These are phyloP conservation scores for Digitonthophagus gazella DNA, from an alignment of 2,888 invertebrate species.

Conservation along the genomic window DNA sequence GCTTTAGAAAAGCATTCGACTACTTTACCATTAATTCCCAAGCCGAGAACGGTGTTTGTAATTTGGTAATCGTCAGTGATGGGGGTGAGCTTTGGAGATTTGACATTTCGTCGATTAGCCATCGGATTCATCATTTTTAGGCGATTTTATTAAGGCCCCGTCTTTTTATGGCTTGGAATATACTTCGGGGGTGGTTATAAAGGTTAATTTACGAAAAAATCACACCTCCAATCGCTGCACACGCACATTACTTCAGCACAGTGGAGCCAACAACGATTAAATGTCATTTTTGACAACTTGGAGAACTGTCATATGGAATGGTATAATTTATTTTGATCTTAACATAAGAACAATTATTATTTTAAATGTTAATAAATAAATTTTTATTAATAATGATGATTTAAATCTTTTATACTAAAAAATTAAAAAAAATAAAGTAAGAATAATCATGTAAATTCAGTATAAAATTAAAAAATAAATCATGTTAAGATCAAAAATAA, in stretches of 20 bases:
- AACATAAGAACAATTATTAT: no score
- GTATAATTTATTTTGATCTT: background rate
- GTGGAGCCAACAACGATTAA: background rate
- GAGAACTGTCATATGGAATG: background rate
- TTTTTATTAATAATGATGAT: no score
- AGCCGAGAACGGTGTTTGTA: conserved; percentile 87
- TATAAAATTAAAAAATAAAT: no score
- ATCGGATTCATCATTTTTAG: conserved; percentile 10
- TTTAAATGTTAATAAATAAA: no score
- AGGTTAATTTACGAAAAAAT: background rate
- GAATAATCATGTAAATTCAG: no score
- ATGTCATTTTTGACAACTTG: background rate
- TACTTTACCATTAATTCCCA: conserved; percentile 98
- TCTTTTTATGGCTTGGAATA: background rate
- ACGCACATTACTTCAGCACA: background rate
- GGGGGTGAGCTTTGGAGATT: conserved; percentile 71
- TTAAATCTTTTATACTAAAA: no score
- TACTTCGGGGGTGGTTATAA: background rate
- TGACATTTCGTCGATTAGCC: conserved; percentile 36
- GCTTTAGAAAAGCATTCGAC: conserved; percentile 85
- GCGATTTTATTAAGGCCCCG: background rate
- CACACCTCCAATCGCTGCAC: background rate
- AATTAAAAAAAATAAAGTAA: no score
- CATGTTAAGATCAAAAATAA: no score
- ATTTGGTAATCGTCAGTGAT: conserved; percentile 91